These are phyloP conservation scores for Formicarius rufipectus DNA, from an alignment of 2,113 vertebrate species.

Conservation along the genomic window DNA sequence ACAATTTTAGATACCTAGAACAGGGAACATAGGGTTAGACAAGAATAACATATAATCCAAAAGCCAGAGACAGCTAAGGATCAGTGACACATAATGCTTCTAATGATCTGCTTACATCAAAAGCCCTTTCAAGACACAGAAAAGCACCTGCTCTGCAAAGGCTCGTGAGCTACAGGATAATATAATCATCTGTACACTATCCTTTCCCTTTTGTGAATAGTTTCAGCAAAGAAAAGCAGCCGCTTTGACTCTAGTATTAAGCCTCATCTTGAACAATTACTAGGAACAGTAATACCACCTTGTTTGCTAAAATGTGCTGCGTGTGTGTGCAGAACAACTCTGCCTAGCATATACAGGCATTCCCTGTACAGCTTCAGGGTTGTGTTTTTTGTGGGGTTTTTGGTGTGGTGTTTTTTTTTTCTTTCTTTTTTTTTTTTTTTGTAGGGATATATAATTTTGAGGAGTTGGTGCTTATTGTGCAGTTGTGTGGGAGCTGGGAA, in stretches of 20 bases:
- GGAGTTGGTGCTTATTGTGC: neutral
- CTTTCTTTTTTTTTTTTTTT: too few relatives aligned
- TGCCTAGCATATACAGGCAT: conserved; percentile 40
- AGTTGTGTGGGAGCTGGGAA: conserved; percentile 44
- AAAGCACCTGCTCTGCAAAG: conserved; percentile 83
- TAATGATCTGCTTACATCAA: conserved; percentile 87
- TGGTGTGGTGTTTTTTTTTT: too few relatives aligned
- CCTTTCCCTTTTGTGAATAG: conserved; percentile 82
- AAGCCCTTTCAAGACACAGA: conserved; percentile 79
- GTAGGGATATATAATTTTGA: too few relatives aligned
- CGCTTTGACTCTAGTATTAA: conserved; percentile 78
- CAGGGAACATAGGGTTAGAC: neutral
- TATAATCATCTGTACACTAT: conserved; percentile 83
- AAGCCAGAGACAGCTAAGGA: conserved; percentile 68
- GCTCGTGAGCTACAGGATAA: conserved; percentile 82
- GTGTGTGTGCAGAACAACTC: neutral
- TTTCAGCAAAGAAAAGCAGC: conserved; percentile 74
- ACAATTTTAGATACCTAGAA: conserved; percentile 59
- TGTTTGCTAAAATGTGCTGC: conserved; percentile 30
- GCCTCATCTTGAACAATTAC: conserved; percentile 79
- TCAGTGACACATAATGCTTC: conserved; percentile 85
- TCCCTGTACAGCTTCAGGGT: conserved; percentile 8
- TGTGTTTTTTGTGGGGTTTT: too few relatives aligned
- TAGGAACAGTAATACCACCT: conserved; percentile 43
- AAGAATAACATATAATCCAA: conserved; percentile 21